Evolutionary conservation across 2,888 invertebrate species (phyloP).

Genomic region (Mantis religiosa): DNA sequence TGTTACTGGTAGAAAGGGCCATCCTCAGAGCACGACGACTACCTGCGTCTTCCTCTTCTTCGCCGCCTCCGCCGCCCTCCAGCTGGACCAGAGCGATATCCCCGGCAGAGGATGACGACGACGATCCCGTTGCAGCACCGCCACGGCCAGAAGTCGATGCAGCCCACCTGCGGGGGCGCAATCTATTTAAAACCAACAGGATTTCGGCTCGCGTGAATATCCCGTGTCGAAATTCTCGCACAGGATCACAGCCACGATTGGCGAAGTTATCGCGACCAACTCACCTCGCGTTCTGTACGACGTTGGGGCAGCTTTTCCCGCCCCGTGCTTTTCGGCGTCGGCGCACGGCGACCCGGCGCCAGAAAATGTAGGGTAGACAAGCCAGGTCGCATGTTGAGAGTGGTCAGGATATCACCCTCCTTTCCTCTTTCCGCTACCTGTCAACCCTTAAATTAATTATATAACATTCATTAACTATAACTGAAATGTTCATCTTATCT

Average conservation of each 20-base stretch:
- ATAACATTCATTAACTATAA: too few species aligned
- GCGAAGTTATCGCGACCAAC: neutral
- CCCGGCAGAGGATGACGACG: neutral
- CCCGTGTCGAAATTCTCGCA: neutral
- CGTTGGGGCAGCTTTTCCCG: neutral
- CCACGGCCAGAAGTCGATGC: neutral
- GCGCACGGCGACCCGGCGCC: neutral
- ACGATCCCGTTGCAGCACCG: neutral
- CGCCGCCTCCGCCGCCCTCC: neutral
- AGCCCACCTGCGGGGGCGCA: slow-evolving; percentile 22
- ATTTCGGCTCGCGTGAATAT: neutral
- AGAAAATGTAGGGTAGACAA: neutral
- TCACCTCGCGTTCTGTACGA: neutral
- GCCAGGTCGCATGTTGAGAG: neutral
- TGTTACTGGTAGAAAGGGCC: neutral
- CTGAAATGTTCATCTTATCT: too few species aligned
- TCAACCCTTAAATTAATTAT: neutral
- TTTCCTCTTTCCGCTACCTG: neutral
- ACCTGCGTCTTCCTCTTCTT: neutral
- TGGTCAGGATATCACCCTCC: neutral
- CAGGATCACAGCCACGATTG: neutral
- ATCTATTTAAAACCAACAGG: slow-evolving; percentile 21
- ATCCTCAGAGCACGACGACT: neutral
- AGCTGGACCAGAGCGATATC: neutral
- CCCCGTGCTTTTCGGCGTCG: neutral